Conservation (phyloP, 2,888 invertebrate species). For the Hemicrepidius hirtus region DNA sequence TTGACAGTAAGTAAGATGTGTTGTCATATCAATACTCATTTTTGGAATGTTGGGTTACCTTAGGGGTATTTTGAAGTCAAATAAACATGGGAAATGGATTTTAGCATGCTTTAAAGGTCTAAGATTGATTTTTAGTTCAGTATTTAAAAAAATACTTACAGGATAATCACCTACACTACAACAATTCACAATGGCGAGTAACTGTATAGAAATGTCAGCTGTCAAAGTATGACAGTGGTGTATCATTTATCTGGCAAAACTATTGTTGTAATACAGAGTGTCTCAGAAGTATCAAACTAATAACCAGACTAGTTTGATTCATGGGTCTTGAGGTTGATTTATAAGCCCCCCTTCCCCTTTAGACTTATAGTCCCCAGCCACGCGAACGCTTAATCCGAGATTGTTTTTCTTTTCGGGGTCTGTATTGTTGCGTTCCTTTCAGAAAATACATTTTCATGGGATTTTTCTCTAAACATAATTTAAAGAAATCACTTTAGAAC, state of each 20-base stretch:
- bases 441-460: too few species aligned
- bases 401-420: too few species aligned
- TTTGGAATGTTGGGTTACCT: background rate
- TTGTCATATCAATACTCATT: conserved; percentile 14
- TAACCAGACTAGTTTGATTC: too few species aligned
- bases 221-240: conserved; percentile 48
- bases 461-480: too few species aligned
- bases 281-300: too few species aligned
- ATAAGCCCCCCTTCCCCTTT: too few species aligned
- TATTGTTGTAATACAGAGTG: background rate
- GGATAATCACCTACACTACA: conserved; percentile 43
- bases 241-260: background rate
- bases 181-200: conserved; percentile 61
- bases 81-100: background rate
- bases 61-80: background rate
- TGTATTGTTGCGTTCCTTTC: too few species aligned
- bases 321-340: too few species aligned
- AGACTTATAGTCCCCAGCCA: too few species aligned
- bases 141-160: conserved; percentile 26
- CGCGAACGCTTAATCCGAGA: too few species aligned
- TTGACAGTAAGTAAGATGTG: conserved; percentile 24
- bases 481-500: too few species aligned
- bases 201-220: conserved; percentile 56
- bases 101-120: background rate
- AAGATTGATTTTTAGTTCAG: background rate